Base-by-base conservation (phyloP, 2,113 vertebrate genomes). In the Apodemus sylvaticus region DNA sequence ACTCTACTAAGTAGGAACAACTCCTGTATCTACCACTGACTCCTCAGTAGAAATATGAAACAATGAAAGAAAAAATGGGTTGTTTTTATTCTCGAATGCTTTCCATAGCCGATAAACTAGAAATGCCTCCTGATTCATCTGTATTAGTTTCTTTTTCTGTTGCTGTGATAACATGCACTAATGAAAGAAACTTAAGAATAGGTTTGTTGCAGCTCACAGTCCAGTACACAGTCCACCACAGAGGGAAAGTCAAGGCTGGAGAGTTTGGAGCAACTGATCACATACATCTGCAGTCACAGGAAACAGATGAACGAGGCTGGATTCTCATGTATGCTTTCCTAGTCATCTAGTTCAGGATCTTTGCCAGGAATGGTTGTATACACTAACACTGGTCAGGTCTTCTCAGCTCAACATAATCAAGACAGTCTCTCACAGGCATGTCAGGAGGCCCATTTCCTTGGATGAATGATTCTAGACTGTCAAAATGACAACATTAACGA, bases 11-110 rank as follows among this genome's bases (percentile, higher is more conserved):
- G 19, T 86, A 48, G 71, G 24, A 62, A 48, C 26, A 89, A 85
- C 42, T 48, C 26, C 16, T n/a, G 64, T 11, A 51, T 64, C 78
- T 36, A 85, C 16, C 5, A 19, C 2, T 17, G n/a, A 26, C 48
- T 89, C 39, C 20, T 95, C 77, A 73, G 45, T 11, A 51, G 24
- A 45, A 2, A 34, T 17, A 4, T 36, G 42, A 78, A 70, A 64
- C 0, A 0, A 6, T 29, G 71, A 48, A 36, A 51, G 7, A 62
- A 64, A 64, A 68, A 51, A 4, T n/a, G 48, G 5, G 20, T 45
- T 77, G 20, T 29, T 71, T 96, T 66, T 66, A 17, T 26, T 89
- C n/a, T 51, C 51, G 24, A 81, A 17, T 62, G 10, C 48, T 90
- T 94, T 92, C 73, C 20, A 86, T 60, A 39, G 9, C 31, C 88